Percentiles rank a stretch among this genome's conserved stretches.
Conservation (phyloP, 1,140 invertebrate genomes). For the Aporrectodea caliginosa region DNA sequence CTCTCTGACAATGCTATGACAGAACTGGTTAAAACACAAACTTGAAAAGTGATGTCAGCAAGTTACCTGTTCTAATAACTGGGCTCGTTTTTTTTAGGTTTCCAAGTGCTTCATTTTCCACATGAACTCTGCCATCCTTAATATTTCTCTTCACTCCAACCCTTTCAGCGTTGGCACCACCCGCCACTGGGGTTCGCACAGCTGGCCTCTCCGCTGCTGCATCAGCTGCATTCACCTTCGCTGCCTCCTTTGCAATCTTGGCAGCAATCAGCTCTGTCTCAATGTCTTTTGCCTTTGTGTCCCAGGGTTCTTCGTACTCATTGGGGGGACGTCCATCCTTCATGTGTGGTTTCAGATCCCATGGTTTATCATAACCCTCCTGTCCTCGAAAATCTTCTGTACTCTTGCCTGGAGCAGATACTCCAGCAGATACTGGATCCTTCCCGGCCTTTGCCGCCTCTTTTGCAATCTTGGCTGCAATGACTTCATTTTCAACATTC, state of each 20-base stretch:
- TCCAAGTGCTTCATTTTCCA: neutral
- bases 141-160: neutral
- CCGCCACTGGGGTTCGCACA: neutral
- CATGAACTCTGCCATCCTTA: neutral
- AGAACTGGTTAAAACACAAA: too few relatives aligned
- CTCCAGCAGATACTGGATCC: neutral
- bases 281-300: slow-evolving; percentile 30
- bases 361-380: neutral
- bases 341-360: slow-evolving; percentile 24
- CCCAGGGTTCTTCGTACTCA: slow-evolving; percentile 32
- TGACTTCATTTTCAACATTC: slow-evolving; percentile 20
- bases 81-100: neutral
- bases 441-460: neutral
- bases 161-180: neutral
- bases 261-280: slow-evolving; percentile 22
- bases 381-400: neutral
- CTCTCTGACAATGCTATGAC: too few relatives aligned
- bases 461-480: slow-evolving; percentile 23
- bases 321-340: slow-evolving; percentile 23
- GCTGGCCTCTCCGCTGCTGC: neutral
- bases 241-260: slow-evolving; percentile 18
- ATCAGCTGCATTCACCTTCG: neutral
- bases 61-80: neutral
- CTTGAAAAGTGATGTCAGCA: too few relatives aligned
- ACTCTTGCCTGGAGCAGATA: neutral